Conservation (phyloP, 2,797 vertebrate species). For the Karalla daura region DNA sequence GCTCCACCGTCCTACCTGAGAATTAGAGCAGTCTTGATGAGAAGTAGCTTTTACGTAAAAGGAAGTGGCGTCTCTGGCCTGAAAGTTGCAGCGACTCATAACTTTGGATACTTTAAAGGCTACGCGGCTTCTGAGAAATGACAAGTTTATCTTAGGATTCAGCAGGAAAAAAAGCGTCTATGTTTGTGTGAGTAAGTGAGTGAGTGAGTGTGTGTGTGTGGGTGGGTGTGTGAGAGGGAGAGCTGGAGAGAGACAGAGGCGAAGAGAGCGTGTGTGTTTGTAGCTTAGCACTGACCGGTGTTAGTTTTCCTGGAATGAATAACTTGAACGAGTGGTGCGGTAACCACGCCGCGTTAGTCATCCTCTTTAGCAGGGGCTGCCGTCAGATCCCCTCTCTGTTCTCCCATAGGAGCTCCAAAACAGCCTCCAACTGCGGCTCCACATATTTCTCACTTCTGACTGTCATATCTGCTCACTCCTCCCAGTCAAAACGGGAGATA, state of each 20-base stretch:
- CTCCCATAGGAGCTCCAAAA: slow-evolving; percentile 42
- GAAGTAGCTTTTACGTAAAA: slow-evolving; percentile 47
- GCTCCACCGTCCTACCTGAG: slow-evolving; percentile 19
- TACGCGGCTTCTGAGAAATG: slow-evolving; percentile 49
- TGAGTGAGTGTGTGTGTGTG: slow-evolving; percentile 29
- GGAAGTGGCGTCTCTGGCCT: slow-evolving; percentile 34
- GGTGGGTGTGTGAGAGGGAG: slow-evolving; percentile 12
- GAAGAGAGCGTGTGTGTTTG: slow-evolving; percentile 43
- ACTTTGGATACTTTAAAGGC: slow-evolving; percentile 39
- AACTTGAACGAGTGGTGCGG: slow-evolving; percentile 69
- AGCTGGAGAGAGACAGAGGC: slow-evolving; percentile 1
- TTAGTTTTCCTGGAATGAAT: slow-evolving; percentile 81
- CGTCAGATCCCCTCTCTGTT: slow-evolving; percentile 34
- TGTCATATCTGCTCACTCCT: slow-evolving; percentile 52
- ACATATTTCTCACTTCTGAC: slow-evolving; percentile 46
- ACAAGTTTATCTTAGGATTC: slow-evolving; percentile 54
- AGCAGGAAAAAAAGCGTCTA: slow-evolving; percentile 22
- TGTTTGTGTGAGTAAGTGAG: slow-evolving; percentile 33
- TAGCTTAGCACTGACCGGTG: slow-evolving; percentile 66
- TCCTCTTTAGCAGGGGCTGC: slow-evolving; percentile 65
- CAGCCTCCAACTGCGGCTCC: slow-evolving; percentile 36
- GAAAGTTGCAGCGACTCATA: slow-evolving; percentile 28
- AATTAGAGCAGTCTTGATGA: slow-evolving; percentile 45
- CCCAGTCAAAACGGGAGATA: slow-evolving; percentile 37
- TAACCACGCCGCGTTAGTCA: slow-evolving; percentile 68